Evolutionary conservation across 1,140 invertebrate genomes (phyloP), one percentile per base, ranked within the genome.

Genomic region (Procambarus virginalis): DNA sequence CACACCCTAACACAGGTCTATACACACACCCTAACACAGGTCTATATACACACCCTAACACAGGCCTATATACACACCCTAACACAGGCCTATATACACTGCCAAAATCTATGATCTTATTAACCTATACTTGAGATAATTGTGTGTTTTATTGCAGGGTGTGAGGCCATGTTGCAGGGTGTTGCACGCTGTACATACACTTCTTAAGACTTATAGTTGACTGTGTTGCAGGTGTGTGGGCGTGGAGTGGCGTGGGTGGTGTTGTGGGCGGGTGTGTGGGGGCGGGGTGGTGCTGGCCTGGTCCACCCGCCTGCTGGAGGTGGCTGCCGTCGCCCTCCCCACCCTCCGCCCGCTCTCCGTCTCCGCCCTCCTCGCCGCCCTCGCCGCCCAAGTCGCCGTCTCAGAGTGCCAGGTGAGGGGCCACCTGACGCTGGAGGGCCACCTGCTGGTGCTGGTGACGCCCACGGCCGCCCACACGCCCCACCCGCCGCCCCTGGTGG

Each of bases 241-340:
- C 81, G 87, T 89, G 80, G 20, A n/a, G 46, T 58, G 34, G 14
- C 6, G 17, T 48, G 80, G 81, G 20, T 89, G 87, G 87, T 89
- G 87, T 68, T 89, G 87, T 60, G 87, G 87, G 51, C 87, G 87
- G 14, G 87, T 89, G 45, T 89, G 87, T 82, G 87, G 87, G 8
- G 87, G 87, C 22, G 87, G 81, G 5, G 48, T 89, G 51, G 34
- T 48, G 10, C n/a, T 89, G 34, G 58, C 81, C 49, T 89, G 87
- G 87, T 84, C 87, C 5, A 68, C 80, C 2, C 70, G 87, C 34
- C 81, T 73, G 14, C 73, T 89, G 80, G 87, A 89, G 81, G 87
- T 89, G 46, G 87, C 81, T 6, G 68, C 81, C 4, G 87, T 89
- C 14, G 75, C 75, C 22, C 81, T 89, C 1, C 87, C 87, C n/a